phyloP scores from a whole-genome alignment of 2,113 vertebrate species.

The Rutilus rutilus region DNA sequence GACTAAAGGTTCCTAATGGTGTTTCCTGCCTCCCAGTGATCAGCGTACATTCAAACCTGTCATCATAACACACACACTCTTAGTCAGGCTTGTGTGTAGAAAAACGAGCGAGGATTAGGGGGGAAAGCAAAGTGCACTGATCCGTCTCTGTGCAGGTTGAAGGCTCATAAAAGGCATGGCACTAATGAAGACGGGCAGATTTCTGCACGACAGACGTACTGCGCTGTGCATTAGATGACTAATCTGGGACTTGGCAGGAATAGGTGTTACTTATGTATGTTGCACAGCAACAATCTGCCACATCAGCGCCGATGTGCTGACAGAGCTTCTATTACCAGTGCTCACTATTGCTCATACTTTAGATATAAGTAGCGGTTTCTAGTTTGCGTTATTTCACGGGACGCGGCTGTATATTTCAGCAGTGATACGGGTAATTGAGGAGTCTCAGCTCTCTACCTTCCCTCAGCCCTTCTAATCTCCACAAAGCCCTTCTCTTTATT shows the following conservation, averaged over 20 bases:
- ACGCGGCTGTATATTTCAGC: not conserved
- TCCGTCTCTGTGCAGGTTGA: constrained; percentile 70
- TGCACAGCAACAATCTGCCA: not conserved
- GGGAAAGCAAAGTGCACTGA: constrained; percentile 51
- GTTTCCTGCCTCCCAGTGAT: not conserved
- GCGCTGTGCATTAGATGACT: constrained; percentile 16
- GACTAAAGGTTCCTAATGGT: constrained; percentile 20
- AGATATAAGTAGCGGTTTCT: not conserved
- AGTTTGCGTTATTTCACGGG: not conserved
- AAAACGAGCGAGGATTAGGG: not conserved
- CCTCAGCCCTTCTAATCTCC: constrained; percentile 50
- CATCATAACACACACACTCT: not conserved
- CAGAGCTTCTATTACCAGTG: not conserved
- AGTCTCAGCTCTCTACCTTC: constrained; percentile 26
- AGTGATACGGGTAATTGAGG: constrained; percentile 12
- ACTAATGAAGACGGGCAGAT: constrained; percentile 13
- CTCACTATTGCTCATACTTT: not conserved
- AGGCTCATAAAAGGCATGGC: constrained; percentile 58
- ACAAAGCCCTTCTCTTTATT: constrained; percentile 55
- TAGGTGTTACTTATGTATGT: not conserved
- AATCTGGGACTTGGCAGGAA: constrained; percentile 8
- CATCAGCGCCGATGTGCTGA: not conserved
- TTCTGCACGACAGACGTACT: constrained; percentile 10
- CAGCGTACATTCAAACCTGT: not conserved
- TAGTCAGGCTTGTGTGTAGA: not conserved